A percentile compares a stretch with the other conserved stretches of the same genome.
These are phyloP conservation scores for Stigmatopora nigra DNA, from an alignment of 2,113 vertebrate species.

Conservation along the genomic window DNA sequence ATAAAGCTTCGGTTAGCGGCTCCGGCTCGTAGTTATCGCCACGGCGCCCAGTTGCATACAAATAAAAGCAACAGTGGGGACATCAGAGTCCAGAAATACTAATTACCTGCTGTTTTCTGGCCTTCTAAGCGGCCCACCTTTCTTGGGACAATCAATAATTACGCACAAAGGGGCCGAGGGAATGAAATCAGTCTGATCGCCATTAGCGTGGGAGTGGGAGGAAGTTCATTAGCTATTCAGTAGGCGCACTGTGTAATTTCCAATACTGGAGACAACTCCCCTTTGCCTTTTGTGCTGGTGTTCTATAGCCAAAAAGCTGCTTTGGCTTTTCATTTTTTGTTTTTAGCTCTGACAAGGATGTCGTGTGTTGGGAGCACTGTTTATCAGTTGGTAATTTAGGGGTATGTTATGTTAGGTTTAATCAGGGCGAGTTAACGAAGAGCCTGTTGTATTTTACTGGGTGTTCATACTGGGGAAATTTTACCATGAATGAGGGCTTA, in stretches of 20 bases:
- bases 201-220: constrained; percentile 65
- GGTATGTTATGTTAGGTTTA: too few species aligned
- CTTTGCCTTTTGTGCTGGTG: constrained; percentile 55
- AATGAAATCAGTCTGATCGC: constrained; percentile 66
- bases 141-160: constrained; percentile 71
- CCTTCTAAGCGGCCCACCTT: constrained; percentile 59
- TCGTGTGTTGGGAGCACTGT: constrained; percentile 42
- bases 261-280: constrained; percentile 60
- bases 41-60: constrained; percentile 39
- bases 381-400: background rate
- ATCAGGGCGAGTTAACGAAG: too few species aligned
- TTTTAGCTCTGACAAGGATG: background rate
- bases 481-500: too few species aligned
- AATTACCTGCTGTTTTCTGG: constrained; percentile 72
- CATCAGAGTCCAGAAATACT: constrained; percentile 68
- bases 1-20: constrained; percentile 31
- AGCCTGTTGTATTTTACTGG: too few species aligned
- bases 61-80: constrained; percentile 57
- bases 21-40: constrained; percentile 43
- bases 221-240: constrained; percentile 69
- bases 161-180: constrained; percentile 58
- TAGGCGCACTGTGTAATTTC: constrained; percentile 58
- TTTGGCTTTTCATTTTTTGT: background rate
- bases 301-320: constrained; percentile 33
- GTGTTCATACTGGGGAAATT: too few species aligned